Evolutionary conservation across 2,888 invertebrate species (phyloP).

Genomic region (Leptarthrus brevirostris): DNA sequence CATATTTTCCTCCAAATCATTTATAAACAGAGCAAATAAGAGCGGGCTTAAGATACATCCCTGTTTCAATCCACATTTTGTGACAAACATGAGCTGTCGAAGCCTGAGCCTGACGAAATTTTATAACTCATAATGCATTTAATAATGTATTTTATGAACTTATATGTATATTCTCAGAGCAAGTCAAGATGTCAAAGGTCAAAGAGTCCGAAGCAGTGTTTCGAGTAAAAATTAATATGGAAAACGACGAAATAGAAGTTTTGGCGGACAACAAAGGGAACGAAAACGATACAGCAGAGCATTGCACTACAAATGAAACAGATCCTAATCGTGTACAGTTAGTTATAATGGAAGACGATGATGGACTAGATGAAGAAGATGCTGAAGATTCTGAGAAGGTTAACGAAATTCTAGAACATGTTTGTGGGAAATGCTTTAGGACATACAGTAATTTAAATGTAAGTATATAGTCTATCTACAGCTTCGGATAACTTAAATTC

Average conservation of each 20-base stretch:
- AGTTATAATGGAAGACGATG: slow-evolving; percentile 23
- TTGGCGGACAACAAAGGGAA: slow-evolving; percentile 12
- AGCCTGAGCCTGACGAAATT: too few species aligned
- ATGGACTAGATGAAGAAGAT: slow-evolving; percentile 17
- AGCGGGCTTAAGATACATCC: too few species aligned
- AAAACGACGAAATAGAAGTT: slow-evolving; percentile 48
- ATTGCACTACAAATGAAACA: slow-evolving; percentile 1
- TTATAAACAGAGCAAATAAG: too few species aligned
- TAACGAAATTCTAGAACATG: slow-evolving; percentile 64
- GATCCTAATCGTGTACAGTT: slow-evolving; percentile 12
- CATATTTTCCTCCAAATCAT: too few species aligned
- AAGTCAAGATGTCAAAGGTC: background rate
- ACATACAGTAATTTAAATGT: slow-evolving; percentile 62
- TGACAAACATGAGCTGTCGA: too few species aligned
- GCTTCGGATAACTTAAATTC: background rate
- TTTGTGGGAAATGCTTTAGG: slow-evolving; percentile 66
- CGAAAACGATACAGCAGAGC: background rate
- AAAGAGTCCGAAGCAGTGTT: slow-evolving; percentile 8
- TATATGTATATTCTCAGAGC: background rate
- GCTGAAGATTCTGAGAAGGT: slow-evolving; percentile 53
- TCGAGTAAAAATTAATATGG: slow-evolving; percentile 38
- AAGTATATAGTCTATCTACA: slow-evolving; percentile 52
- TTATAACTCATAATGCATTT: too few species aligned
- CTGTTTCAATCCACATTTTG: too few species aligned
- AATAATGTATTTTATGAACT: too few species aligned